A percentile compares a stretch with the other conserved stretches of the same genome.
phyloP scores from a whole-genome alignment of 92 coral and sea anemone genomes.

The Palythoa grandis region DNA sequence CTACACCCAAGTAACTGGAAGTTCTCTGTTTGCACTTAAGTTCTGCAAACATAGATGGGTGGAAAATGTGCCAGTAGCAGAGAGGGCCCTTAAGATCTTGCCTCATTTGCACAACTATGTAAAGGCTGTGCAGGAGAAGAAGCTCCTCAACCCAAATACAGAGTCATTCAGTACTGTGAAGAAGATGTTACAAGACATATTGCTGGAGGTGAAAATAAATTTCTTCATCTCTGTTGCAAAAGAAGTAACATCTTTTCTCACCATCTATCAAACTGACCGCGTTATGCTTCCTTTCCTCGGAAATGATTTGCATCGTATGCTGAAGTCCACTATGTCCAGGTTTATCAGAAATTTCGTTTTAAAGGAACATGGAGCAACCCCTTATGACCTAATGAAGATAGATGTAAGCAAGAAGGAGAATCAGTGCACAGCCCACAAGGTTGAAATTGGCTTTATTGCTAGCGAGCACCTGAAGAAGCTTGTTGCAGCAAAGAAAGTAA shows the following conservation, averaged over 20 bases:
- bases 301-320: constrained; percentile 39
- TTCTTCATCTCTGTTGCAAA: constrained; percentile 43
- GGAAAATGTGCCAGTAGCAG: constrained; percentile 42
- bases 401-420: constrained; percentile 37
- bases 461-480: constrained; percentile 49
- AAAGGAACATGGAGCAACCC: constrained; percentile 38
- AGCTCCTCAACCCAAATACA: constrained; percentile 27
- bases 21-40: constrained; percentile 18
- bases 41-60: constrained; percentile 26
- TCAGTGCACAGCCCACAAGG: constrained; percentile 40
- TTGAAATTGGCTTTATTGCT: constrained; percentile 41
- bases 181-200: constrained; percentile 31
- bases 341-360: constrained; percentile 38
- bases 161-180: constrained; percentile 27
- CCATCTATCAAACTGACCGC: constrained; percentile 39
- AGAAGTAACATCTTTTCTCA: constrained; percentile 41
- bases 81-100: constrained; percentile 44
- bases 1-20: constrained; percentile 37
- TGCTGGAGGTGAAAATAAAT: constrained; percentile 34
- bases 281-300: constrained; percentile 34
- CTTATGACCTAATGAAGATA: background rate
- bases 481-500: constrained; percentile 29
- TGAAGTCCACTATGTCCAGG: constrained; percentile 40
- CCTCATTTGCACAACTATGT: constrained; percentile 19
- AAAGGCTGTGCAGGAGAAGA: constrained; percentile 27